Evolutionary conservation across 2,888 invertebrate species (phyloP).

Genomic region (Sphaerophoria taeniata): DNA sequence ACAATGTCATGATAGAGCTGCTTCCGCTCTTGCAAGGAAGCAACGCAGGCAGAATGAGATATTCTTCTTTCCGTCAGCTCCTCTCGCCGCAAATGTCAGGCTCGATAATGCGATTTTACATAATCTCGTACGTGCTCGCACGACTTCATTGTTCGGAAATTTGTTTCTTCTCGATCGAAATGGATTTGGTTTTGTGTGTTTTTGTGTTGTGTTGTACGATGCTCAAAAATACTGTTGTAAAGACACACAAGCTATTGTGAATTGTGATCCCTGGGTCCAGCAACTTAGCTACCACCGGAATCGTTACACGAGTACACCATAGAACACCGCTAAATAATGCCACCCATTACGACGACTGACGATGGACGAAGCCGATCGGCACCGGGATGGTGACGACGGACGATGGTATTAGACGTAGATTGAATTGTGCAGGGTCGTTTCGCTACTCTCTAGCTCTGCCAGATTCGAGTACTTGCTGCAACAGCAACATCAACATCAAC

Average conservation of each 20-base stretch:
- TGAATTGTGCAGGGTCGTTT: constrained; percentile 69
- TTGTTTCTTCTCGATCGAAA: constrained; percentile 70
- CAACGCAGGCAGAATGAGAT: constrained; percentile 12
- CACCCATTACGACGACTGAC: constrained; percentile 68
- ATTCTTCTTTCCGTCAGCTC: background rate
- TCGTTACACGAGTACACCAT: constrained; percentile 74
- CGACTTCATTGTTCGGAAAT: constrained; percentile 73
- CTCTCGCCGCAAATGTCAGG: constrained; percentile 40
- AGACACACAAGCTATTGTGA: constrained; percentile 68
- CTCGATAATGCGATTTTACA: constrained; percentile 71
- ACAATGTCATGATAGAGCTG: constrained; percentile 56
- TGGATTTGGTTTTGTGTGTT: constrained; percentile 62
- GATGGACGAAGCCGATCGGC: too few relatives aligned
- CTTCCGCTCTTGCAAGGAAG: constrained; percentile 46
- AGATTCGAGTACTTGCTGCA: background rate
- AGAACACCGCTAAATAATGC: constrained; percentile 71
- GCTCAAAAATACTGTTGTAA: constrained; percentile 64
- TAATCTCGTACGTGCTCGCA: constrained; percentile 74
- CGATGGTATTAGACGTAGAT: constrained; percentile 68
- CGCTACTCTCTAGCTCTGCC: constrained; percentile 27
- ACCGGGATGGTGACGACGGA: constrained; percentile 26
- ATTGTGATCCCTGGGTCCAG: constrained; percentile 39
- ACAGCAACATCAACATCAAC: constrained; percentile 53
- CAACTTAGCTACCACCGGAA: constrained; percentile 65
- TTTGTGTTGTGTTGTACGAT: constrained; percentile 64